These are phyloP conservation scores for Rhinolophus ferrumequinum DNA, from an alignment of 2,113 vertebrate species.

Conservation along the genomic window DNA sequence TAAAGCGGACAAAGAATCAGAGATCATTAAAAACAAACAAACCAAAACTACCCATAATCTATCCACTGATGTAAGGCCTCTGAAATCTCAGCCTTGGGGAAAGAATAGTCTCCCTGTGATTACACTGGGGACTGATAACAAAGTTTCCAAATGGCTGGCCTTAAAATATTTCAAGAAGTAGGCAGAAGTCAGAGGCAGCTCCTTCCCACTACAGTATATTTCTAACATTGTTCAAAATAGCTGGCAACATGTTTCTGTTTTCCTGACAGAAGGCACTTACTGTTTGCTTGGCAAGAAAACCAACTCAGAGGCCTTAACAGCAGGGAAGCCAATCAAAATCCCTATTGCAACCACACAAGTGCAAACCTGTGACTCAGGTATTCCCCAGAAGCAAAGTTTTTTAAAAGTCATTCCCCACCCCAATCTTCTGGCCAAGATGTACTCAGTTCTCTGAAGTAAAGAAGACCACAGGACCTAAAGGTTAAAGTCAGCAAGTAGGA, in stretches of 20 bases:
- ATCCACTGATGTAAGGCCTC: constrained; percentile 13
- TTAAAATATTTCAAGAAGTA: constrained; percentile 81
- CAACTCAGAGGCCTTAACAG: constrained; percentile 46
- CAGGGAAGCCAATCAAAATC: constrained; percentile 58
- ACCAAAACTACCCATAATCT: constrained; percentile 10
- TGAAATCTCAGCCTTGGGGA: constrained; percentile 12
- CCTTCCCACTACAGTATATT: constrained; percentile 75
- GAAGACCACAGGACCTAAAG: background rate
- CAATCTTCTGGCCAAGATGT: constrained; percentile 3
- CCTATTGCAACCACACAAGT: background rate
- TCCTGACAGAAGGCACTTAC: constrained; percentile 80
- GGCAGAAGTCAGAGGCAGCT: constrained; percentile 83
- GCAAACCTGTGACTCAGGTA: constrained; percentile 64
- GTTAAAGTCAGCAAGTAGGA: constrained; percentile 12
- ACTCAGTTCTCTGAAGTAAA: background rate
- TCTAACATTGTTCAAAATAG: constrained; percentile 81
- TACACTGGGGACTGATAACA: constrained; percentile 55
- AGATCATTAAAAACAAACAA: constrained; percentile 26
- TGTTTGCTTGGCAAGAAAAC: constrained; percentile 75
- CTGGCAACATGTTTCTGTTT: constrained; percentile 82
- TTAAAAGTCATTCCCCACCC: background rate
- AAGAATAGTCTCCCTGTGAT: constrained; percentile 37
- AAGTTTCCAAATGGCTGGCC: constrained; percentile 64
- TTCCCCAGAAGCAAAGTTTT: constrained; percentile 62
- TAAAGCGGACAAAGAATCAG: constrained; percentile 30